These are phyloP conservation scores for Manacus vitellinus DNA, from an alignment of 2,113 vertebrate genomes.

Conservation along the genomic window DNA sequence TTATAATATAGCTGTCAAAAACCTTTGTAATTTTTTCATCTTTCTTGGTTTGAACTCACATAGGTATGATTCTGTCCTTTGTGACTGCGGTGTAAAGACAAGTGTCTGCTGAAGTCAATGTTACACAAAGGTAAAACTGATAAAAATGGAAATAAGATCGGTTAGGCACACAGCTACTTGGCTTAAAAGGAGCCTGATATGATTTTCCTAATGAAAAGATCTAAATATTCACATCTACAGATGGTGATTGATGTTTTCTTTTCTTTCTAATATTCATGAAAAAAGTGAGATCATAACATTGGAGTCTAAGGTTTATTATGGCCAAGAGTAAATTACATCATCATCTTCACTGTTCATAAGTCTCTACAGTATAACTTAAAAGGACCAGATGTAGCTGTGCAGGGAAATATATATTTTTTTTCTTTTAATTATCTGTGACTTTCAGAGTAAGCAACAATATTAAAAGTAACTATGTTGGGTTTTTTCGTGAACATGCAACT, in stretches of 20 bases:
- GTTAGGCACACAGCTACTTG: background rate
- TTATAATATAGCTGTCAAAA: slow-evolving; percentile 44
- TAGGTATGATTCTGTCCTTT: slow-evolving; percentile 14
- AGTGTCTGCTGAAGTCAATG: background rate
- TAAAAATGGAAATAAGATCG: background rate
- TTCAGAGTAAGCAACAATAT: background rate
- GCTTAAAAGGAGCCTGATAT: background rate
- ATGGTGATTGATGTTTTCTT: background rate
- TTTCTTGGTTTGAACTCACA: slow-evolving; percentile 2
- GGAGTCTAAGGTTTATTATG: background rate
- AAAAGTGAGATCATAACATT: background rate
- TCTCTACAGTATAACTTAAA: background rate
- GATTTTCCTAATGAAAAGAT: background rate
- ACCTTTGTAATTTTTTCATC: slow-evolving; percentile 18
- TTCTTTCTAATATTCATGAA: background rate
- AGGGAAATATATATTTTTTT: background rate
- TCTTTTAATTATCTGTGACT: background rate
- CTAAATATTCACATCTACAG: background rate
- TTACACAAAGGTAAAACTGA: background rate
- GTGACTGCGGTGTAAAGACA: background rate
- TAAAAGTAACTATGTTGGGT: background rate
- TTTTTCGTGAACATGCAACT: background rate
- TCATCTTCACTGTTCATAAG: background rate
- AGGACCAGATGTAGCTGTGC: background rate
- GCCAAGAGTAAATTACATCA: slow-evolving; percentile 36